phyloP scores from a whole-genome alignment of 2,888 invertebrate genomes.

The Rhimphoctona megacephalus region DNA sequence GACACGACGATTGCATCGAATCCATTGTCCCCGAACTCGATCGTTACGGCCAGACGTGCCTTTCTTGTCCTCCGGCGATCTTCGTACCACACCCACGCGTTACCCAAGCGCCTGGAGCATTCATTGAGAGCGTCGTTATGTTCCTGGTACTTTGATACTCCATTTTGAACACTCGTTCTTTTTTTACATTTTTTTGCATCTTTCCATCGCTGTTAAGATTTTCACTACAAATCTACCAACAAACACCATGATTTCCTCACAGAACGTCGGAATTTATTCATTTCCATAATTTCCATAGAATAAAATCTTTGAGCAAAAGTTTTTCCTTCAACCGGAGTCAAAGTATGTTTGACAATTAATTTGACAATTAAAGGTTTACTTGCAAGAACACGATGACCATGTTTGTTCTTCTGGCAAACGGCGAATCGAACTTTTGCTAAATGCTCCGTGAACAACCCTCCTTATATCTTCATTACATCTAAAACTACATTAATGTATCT shows the following conservation, averaged over 20 bases:
- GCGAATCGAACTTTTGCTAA: conserved; percentile 1
- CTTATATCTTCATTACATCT: conserved; percentile 4
- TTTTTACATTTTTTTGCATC: conserved; percentile 42
- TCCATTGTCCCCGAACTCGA: conserved; percentile 61
- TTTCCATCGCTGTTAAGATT: conserved; percentile 14
- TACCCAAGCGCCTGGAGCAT: conserved; percentile 35
- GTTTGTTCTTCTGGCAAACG: background rate
- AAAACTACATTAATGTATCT: conserved; percentile 5
- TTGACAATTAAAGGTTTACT: background rate
- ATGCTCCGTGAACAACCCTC: background rate
- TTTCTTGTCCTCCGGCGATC: conserved; percentile 43
- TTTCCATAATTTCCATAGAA: background rate
- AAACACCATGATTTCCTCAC: background rate
- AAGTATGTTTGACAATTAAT: no score
- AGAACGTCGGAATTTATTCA: no score
- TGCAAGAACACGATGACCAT: background rate
- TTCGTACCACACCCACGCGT: conserved; percentile 33
- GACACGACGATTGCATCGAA: conserved; percentile 9
- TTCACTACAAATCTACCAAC: background rate
- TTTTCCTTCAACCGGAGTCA: no score
- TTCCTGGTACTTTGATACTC: conserved; percentile 48
- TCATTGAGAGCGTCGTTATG: conserved; percentile 55
- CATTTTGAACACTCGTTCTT: conserved; percentile 28
- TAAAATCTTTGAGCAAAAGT: background rate
- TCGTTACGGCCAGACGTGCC: conserved; percentile 65